Percentiles rank a stretch among this genome's conserved stretches.
Conservation (phyloP, 1,140 invertebrate species). For the Chlorops oryzae region DNA sequence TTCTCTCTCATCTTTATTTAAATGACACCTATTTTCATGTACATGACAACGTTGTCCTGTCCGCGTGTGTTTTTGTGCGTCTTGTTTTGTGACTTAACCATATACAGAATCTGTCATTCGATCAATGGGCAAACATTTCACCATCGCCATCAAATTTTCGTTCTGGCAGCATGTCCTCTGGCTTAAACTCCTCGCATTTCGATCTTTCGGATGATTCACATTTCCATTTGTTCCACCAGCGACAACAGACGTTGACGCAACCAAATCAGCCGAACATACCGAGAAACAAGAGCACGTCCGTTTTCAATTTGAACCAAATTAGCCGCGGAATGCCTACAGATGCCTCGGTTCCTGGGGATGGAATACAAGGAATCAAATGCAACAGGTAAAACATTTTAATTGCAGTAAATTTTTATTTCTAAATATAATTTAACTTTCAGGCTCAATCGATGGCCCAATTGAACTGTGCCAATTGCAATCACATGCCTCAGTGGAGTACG, state of each 20-base stretch:
- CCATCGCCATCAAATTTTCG: conserved; percentile 47
- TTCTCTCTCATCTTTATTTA: conserved; percentile 22
- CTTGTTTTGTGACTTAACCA: background rate
- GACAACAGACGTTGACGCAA: conserved; percentile 15
- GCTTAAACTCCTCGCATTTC: conserved; percentile 45
- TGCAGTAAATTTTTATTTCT: conserved; percentile 3
- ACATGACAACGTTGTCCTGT: too few relatives aligned
- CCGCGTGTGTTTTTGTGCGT: background rate
- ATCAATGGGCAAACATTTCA: conserved; percentile 48
- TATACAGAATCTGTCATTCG: conserved; percentile 27
- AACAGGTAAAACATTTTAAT: conserved; percentile 28
- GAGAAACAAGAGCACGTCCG: conserved; percentile 50
- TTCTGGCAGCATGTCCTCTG: conserved; percentile 52
- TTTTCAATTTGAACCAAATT: conserved; percentile 51
- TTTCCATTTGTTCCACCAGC: conserved; percentile 42
- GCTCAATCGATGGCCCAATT: conserved; percentile 66
- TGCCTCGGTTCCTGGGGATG: conserved; percentile 16
- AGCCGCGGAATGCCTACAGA: conserved; percentile 24
- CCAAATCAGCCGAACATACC: conserved; percentile 5
- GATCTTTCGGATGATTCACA: conserved; percentile 41
- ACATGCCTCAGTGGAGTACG: conserved; percentile 19
- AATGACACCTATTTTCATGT: background rate
- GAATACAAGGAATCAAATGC: conserved; percentile 29
- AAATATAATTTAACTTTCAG: conserved; percentile 43
- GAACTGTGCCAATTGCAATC: conserved; percentile 50